These are phyloP conservation scores for Ctenicera cuprea DNA, from an alignment of 2,888 invertebrate species.

Conservation along the genomic window DNA sequence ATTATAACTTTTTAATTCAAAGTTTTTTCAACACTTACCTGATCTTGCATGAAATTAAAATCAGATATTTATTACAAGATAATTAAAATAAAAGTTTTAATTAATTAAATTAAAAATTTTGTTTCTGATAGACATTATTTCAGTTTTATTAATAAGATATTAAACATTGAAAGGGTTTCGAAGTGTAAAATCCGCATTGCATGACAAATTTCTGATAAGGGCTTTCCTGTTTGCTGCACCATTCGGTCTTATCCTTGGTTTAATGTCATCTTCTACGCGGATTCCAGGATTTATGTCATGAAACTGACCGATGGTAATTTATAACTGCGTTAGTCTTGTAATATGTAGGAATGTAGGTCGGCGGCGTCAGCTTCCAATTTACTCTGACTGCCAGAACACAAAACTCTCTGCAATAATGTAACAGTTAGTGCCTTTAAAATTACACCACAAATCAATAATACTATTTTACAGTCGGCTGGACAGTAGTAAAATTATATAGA, in stretches of 20 bases:
- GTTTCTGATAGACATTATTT: no score
- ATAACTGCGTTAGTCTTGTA: conserved; percentile 24
- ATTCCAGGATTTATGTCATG: conserved; percentile 19
- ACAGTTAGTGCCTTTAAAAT: conserved; percentile 6
- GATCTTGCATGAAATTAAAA: no score
- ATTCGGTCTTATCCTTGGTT: conserved; percentile 21
- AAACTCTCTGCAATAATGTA: conserved; percentile 23
- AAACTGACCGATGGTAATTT: conserved; percentile 33
- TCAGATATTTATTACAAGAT: no score
- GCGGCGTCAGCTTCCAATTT: conserved; percentile 15
- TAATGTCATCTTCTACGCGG: conserved; percentile 33
- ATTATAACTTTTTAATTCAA: neutral
- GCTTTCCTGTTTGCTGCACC: conserved; percentile 4
- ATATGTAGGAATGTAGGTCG: conserved; percentile 31
- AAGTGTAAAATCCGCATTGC: neutral
- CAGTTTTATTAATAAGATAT: neutral
- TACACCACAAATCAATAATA: conserved; percentile 19
- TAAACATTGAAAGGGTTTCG: neutral
- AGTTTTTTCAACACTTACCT: no score
- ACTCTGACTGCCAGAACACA: conserved; percentile 4
- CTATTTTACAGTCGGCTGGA: neutral
- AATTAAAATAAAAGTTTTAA: no score
- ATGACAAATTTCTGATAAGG: conserved; percentile 22
- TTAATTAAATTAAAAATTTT: no score
- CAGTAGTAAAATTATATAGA: neutral